Evolutionary conservation across 2,888 invertebrate genomes (phyloP).

Genomic region (Tineola bisselliella): DNA sequence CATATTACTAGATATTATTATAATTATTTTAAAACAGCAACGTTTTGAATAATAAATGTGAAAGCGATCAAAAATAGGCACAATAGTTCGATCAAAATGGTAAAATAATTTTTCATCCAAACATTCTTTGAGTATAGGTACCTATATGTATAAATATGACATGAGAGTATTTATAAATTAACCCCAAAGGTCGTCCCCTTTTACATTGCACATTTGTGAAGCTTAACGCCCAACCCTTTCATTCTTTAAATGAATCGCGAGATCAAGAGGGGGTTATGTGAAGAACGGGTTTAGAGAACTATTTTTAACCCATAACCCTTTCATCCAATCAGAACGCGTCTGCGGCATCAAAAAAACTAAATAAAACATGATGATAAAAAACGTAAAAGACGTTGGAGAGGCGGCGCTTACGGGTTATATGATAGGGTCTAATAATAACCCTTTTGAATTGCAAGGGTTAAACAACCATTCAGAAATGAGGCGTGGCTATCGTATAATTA

Average conservation of each 20-base stretch:
- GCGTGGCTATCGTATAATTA: constrained; percentile 35
- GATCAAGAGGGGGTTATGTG: background rate
- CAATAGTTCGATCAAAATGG: too few relatives aligned
- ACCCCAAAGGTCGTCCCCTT: constrained; percentile 36
- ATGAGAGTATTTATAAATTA: constrained; percentile 20
- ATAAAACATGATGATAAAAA: constrained; percentile 22
- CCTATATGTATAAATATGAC: background rate
- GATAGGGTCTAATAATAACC: constrained; percentile 56
- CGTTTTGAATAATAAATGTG: too few relatives aligned
- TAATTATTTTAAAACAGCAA: too few relatives aligned
- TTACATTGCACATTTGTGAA: constrained; percentile 25
- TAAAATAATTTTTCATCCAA: too few relatives aligned
- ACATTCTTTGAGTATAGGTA: too few relatives aligned
- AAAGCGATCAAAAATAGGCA: too few relatives aligned
- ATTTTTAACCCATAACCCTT: constrained; percentile 42
- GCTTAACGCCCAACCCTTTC: constrained; percentile 51
- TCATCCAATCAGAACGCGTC: constrained; percentile 45
- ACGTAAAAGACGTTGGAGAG: constrained; percentile 46
- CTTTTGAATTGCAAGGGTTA: constrained; percentile 55
- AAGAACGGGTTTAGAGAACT: background rate
- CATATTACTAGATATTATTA: too few relatives aligned
- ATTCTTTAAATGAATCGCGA: constrained; percentile 32
- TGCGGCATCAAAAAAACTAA: constrained; percentile 17
- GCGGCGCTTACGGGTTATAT: constrained; percentile 43
- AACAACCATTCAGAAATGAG: constrained; percentile 49